Conservation (phyloP, 2,888 invertebrate species). For the Tiphia femorata region DNA sequence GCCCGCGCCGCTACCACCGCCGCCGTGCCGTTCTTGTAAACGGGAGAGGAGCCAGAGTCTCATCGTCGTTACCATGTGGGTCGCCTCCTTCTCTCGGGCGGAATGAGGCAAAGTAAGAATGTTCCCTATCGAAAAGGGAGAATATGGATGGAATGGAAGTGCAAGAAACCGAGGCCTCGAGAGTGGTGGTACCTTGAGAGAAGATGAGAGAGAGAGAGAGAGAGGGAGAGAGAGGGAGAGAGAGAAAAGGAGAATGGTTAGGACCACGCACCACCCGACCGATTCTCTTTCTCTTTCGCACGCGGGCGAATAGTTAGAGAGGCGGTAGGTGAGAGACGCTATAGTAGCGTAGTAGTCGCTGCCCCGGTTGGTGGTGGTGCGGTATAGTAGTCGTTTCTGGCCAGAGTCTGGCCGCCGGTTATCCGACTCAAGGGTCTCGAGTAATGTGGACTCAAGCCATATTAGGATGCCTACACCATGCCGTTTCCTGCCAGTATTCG, state of each 20-base stretch:
- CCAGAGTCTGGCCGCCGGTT: constrained; percentile 23
- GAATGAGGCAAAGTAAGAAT: constrained; percentile 30
- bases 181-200: no score
- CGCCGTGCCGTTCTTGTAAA: constrained; percentile 24
- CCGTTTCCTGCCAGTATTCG: constrained; percentile 48
- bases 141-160: constrained; percentile 41
- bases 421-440: constrained; percentile 45
- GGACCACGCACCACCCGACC: constrained; percentile 30
- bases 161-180: constrained; percentile 33
- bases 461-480: constrained; percentile 56
- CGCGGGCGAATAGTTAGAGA: not conserved
- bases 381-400: constrained; percentile 36
- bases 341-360: constrained; percentile 14
- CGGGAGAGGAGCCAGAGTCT: no score
- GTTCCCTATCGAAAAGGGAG: constrained; percentile 38
- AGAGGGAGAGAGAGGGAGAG: constrained; percentile 13
- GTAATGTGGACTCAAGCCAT: constrained; percentile 63
- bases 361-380: constrained; percentile 14
- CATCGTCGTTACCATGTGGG: constrained; percentile 25
- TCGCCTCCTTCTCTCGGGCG: constrained; percentile 3
- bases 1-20: not conserved
- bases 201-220: no score
- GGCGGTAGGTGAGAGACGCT: constrained; percentile 9
- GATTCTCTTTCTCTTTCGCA: no score
- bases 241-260: no score